Evolutionary conservation across 2,797 vertebrate species (phyloP).

Genomic region (Paguma larvata): DNA sequence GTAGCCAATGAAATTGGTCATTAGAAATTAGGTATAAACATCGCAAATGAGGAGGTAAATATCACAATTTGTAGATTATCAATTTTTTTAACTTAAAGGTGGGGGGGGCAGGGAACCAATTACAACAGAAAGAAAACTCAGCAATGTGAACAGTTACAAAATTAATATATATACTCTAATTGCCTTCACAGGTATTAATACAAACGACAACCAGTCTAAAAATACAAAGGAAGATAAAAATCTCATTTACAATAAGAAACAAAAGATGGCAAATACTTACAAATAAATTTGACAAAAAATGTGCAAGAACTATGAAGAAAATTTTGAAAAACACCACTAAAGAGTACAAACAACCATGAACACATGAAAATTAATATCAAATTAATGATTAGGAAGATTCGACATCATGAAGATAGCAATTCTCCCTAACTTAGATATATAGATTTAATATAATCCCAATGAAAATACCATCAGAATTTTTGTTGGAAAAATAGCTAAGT

Average conservation of each 20-base stretch:
- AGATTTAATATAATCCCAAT: background rate
- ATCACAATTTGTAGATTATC: background rate
- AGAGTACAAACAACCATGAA: background rate
- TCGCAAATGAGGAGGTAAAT: background rate
- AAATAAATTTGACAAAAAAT: background rate
- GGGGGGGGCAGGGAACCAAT: background rate
- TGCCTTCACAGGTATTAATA: background rate
- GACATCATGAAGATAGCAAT: background rate
- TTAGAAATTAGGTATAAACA: background rate
- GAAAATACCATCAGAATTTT: constrained; percentile 4
- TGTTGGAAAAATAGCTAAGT: background rate
- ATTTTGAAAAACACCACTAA: constrained; percentile 8
- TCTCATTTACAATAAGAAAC: background rate
- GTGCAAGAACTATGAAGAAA: background rate
- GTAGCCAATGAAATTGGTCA: background rate
- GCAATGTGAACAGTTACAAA: background rate
- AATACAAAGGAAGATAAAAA: constrained; percentile 37
- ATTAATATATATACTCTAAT: background rate
- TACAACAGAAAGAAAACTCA: constrained; percentile 32
- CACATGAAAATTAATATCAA: background rate
- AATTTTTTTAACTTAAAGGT: background rate
- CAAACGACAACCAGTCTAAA: background rate
- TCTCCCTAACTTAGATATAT: background rate
- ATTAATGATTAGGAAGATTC: background rate
- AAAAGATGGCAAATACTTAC: constrained; percentile 17